Conservation (phyloP, 2,888 invertebrate species). For the Deroplatys truncata region DNA sequence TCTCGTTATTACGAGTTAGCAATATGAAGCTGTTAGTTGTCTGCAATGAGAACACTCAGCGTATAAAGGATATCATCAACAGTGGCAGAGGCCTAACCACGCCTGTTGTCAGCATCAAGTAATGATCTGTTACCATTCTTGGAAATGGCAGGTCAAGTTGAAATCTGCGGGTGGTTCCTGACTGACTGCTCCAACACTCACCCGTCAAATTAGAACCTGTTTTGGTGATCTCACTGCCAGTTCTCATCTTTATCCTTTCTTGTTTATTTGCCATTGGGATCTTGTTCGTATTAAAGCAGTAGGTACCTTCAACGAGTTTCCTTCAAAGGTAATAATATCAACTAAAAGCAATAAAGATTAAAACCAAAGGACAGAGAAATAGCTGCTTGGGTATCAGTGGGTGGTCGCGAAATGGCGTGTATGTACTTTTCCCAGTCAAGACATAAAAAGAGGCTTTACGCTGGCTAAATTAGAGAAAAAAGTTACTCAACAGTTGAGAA, state of each 20-base stretch:
- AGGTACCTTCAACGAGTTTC: neutral
- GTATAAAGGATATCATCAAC: no score
- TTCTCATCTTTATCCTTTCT: neutral
- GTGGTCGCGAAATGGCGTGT: neutral
- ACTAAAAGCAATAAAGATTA: neutral
- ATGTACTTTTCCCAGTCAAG: no score
- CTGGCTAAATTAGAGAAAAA: no score
- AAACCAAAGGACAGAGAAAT: neutral
- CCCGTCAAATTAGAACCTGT: neutral
- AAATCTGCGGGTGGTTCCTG: neutral
- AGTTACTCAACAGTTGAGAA: no score
- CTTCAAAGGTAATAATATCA: neutral
- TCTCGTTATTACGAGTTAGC: no score
- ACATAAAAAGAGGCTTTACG: no score
- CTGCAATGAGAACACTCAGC: no score
- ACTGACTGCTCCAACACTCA: neutral
- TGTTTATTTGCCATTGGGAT: neutral
- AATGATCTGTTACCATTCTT: neutral
- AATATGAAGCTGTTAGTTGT: no score
- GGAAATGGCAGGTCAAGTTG: neutral
- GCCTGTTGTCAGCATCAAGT: neutral
- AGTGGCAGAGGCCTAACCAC: neutral
- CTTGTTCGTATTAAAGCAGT: neutral
- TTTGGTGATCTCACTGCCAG: neutral
- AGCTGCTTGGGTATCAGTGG: neutral